Conservation (phyloP, 2,888 invertebrate species). For the Tetrapedia diversipes region DNA sequence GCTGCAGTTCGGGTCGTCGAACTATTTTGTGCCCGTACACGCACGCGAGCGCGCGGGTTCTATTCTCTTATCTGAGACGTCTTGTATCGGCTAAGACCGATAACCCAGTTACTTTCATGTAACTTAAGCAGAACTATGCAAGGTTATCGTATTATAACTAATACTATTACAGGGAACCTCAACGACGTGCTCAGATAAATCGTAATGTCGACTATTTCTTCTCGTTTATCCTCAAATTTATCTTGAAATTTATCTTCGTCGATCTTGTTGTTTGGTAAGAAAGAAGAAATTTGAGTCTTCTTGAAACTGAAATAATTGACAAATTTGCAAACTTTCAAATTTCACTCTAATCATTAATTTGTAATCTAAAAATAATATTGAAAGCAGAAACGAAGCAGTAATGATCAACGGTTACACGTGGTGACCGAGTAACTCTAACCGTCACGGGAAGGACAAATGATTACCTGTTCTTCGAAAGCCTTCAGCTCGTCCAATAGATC, state of each 20-base stretch:
- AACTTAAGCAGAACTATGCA: background rate
- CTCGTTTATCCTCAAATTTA: too few relatives aligned
- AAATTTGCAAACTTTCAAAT: background rate
- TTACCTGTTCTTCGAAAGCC: slow-evolving; percentile 79
- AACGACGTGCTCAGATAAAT: background rate
- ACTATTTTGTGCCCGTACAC: background rate
- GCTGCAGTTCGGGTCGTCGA: slow-evolving; percentile 6
- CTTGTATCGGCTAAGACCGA: background rate
- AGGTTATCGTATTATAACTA: background rate
- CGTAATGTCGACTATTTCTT: too few relatives aligned
- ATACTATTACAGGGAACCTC: background rate
- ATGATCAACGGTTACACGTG: background rate
- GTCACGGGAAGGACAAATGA: background rate
- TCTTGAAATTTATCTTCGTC: too few relatives aligned
- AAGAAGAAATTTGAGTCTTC: background rate
- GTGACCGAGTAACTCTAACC: background rate
- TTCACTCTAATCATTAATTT: too few relatives aligned
- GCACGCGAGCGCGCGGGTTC: too few relatives aligned
- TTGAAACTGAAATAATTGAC: too few relatives aligned
- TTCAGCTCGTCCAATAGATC: slow-evolving; percentile 77
- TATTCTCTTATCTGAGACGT: slow-evolving; percentile 14
- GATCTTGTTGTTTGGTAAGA: too few relatives aligned
- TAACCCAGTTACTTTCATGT: slow-evolving; percentile 6
- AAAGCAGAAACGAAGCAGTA: too few relatives aligned
- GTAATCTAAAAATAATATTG: background rate